Evolutionary conservation across 2,888 invertebrate genomes (phyloP).

Genomic region (Achlya flavicornis): DNA sequence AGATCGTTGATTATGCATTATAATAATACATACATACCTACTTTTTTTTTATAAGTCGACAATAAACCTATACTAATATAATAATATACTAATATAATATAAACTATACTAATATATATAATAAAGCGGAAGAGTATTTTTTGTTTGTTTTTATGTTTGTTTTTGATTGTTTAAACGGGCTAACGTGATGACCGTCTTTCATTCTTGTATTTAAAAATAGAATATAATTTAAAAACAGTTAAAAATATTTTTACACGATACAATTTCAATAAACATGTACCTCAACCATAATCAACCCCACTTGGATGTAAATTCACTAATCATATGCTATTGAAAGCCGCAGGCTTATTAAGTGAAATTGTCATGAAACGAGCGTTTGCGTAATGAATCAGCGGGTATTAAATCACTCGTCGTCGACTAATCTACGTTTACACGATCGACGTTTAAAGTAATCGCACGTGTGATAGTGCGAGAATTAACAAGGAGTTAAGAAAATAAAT

Average conservation of each 20-base stretch:
- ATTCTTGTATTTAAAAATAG: background rate
- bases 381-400: conserved; percentile 69
- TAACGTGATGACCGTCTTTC: too few relatives aligned
- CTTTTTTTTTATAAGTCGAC: too few relatives aligned
- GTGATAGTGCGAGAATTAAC: conserved; percentile 42
- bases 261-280: background rate
- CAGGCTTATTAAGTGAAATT: conserved; percentile 59
- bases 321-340: conserved; percentile 49
- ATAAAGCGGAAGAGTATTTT: too few relatives aligned
- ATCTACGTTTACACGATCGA: conserved; percentile 66
- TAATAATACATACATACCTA: too few relatives aligned
- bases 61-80: too few relatives aligned
- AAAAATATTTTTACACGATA: background rate
- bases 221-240: background rate
- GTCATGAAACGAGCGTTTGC: conserved; percentile 57
- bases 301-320: conserved; percentile 28
- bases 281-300: background rate
- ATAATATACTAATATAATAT: too few relatives aligned
- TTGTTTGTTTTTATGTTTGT: too few relatives aligned
- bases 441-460: conserved; percentile 57
- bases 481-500: conserved; percentile 20
- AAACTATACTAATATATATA: too few relatives aligned
- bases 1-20: too few relatives aligned
- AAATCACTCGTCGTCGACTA: conserved; percentile 66
- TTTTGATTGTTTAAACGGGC: too few relatives aligned